These are phyloP conservation scores for Mandrillus leucophaeus DNA, from an alignment of 2,113 vertebrate species.

Conservation along the genomic window DNA sequence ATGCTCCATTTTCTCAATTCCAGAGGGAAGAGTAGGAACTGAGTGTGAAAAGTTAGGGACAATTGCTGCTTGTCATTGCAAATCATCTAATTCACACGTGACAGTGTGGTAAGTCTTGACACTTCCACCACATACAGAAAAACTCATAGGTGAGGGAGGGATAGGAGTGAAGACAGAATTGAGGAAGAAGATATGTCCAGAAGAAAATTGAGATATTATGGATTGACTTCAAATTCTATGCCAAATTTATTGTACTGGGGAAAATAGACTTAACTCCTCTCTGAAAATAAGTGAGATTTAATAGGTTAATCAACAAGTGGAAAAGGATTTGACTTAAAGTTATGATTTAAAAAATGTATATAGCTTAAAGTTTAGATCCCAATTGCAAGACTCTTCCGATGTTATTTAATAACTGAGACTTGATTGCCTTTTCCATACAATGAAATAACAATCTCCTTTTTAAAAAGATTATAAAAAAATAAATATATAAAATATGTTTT, in stretches of 20 bases:
- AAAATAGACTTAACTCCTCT: neutral
- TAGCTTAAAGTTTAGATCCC: neutral
- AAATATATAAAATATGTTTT: neutral
- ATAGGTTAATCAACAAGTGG: neutral
- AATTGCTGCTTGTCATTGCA: rapidly evolving
- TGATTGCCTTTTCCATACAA: neutral
- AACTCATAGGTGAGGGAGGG: neutral
- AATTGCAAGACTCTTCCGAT: neutral
- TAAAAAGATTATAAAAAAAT: neutral
- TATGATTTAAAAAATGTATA: neutral
- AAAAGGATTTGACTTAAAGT: neutral
- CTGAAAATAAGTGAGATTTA: neutral
- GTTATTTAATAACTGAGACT: neutral
- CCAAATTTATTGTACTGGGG: neutral
- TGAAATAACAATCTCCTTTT: neutral
- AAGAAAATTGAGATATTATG: neutral
- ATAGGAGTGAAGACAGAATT: neutral
- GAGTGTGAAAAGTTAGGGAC: neutral
- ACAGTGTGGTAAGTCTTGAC: neutral
- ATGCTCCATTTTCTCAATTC: neutral
- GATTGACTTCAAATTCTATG: neutral
- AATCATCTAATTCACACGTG: neutral
- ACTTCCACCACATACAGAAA: neutral
- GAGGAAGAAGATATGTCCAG: neutral
- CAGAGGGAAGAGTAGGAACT: neutral